Evolutionary conservation across 2,888 invertebrate species (phyloP).

Genomic region (Malthinus seriepunctatus): DNA sequence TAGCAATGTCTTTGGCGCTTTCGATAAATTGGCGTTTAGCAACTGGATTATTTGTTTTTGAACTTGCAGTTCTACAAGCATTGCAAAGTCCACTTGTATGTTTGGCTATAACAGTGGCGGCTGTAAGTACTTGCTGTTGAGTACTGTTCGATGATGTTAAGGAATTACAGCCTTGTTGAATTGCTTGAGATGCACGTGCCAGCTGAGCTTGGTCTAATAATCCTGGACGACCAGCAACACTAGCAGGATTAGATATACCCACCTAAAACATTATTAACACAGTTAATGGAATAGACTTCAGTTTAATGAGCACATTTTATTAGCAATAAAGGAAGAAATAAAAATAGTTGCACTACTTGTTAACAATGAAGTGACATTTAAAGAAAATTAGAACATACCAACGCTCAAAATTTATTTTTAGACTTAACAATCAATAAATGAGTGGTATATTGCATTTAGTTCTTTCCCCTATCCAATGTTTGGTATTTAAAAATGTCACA

Average conservation of each 20-base stretch:
- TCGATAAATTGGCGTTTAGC: slow-evolving; percentile 97
- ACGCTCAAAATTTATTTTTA: too few relatives aligned
- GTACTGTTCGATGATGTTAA: slow-evolving; percentile 72
- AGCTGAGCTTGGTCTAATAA: slow-evolving; percentile 88
- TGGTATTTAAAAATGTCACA: too few relatives aligned
- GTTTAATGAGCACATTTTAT: too few relatives aligned
- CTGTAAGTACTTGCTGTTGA: slow-evolving; percentile 84
- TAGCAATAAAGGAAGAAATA: slow-evolving; percentile 24
- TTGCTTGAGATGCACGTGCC: slow-evolving; percentile 85
- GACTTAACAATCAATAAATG: too few relatives aligned
- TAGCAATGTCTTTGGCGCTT: slow-evolving; percentile 96
- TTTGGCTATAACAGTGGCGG: slow-evolving; percentile 93
- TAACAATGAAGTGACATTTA: too few relatives aligned
- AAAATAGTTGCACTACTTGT: too few relatives aligned
- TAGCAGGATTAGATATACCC: slow-evolving; percentile 89
- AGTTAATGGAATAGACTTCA: too few relatives aligned
- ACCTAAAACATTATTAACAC: slow-evolving; percentile 56
- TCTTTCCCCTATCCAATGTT: too few relatives aligned
- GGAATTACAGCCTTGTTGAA: slow-evolving; percentile 84
- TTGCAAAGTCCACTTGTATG: slow-evolving; percentile 96
- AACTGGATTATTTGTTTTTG: slow-evolving; percentile 85
- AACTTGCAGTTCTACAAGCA: slow-evolving; percentile 91
- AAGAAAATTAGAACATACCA: too few relatives aligned
- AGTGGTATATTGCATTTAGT: too few relatives aligned
- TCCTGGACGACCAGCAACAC: slow-evolving; percentile 85